Evolutionary conservation across 2,797 vertebrate genomes (phyloP).

Genomic region (Anguilla pacifica): DNA sequence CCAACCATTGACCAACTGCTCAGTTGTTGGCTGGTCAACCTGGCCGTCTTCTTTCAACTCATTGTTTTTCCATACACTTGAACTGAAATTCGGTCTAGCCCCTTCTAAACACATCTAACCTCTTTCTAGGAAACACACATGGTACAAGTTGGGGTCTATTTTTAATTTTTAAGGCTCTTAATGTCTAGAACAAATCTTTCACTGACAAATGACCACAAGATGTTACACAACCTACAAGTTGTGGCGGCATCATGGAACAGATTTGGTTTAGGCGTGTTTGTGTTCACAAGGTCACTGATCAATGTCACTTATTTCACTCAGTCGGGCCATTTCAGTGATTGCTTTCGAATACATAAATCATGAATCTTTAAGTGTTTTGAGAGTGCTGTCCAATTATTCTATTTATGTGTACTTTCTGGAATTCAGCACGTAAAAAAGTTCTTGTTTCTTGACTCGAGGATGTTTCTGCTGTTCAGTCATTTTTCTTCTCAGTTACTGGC

Average conservation of each 20-base stretch:
- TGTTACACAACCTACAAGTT: not conserved
- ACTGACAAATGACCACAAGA: too few species aligned
- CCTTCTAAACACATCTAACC: not conserved
- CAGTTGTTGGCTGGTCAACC: not conserved
- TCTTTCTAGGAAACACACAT: not conserved
- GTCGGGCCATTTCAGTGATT: too few species aligned
- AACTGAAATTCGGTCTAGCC: not conserved
- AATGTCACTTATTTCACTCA: not conserved
- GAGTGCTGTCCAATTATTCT: too few species aligned
- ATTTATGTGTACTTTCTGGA: too few species aligned
- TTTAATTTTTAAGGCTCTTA: not conserved
- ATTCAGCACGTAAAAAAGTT: too few species aligned
- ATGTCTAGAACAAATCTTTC: not conserved
- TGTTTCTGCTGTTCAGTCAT: too few species aligned
- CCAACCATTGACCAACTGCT: not conserved
- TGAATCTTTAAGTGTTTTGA: too few species aligned
- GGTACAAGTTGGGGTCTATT: not conserved
- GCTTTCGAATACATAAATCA: too few species aligned
- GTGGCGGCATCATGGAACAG: not conserved
- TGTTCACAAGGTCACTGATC: too few species aligned
- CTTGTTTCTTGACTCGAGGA: too few species aligned
- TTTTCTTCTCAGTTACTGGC: too few species aligned
- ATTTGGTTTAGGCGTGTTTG: not conserved
- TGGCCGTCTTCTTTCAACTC: not conserved
- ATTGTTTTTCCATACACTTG: not conserved